Evolutionary conservation across 2,113 vertebrate genomes (phyloP).

Genomic region (Rhipidura dahli): DNA sequence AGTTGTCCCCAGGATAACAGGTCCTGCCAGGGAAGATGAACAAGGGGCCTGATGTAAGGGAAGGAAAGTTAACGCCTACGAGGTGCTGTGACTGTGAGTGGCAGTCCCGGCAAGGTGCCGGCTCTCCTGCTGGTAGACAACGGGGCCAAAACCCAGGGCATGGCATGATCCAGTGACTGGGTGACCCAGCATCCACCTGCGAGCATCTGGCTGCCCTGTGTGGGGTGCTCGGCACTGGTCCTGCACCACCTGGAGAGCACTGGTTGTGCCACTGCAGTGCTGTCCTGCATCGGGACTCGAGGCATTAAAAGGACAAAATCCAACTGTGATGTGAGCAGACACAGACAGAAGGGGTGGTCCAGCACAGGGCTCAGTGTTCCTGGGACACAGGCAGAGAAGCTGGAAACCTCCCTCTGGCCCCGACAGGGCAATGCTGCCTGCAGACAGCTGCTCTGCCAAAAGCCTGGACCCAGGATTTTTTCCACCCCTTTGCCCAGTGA

Average conservation of each 20-base stretch:
- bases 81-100: fast-evolving
- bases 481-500: neutral
- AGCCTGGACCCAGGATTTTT: neutral
- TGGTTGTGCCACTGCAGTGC: fast-evolving
- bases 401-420: neutral
- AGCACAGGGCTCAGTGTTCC: fast-evolving
- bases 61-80: neutral
- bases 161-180: fast-evolving
- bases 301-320: neutral
- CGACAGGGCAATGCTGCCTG: fast-evolving
- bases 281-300: neutral
- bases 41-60: neutral
- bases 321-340: neutral
- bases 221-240: fast-evolving
- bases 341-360: neutral
- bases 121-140: neutral
- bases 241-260: neutral
- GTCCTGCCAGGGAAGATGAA: neutral
- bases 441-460: neutral
- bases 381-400: neutral
- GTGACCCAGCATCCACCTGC: fast-evolving
- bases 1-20: neutral
- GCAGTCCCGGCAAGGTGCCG: fast-evolving
- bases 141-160: neutral
- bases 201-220: neutral